Conservation (phyloP, 2,888 invertebrate species). For the Pheosia tremula region DNA sequence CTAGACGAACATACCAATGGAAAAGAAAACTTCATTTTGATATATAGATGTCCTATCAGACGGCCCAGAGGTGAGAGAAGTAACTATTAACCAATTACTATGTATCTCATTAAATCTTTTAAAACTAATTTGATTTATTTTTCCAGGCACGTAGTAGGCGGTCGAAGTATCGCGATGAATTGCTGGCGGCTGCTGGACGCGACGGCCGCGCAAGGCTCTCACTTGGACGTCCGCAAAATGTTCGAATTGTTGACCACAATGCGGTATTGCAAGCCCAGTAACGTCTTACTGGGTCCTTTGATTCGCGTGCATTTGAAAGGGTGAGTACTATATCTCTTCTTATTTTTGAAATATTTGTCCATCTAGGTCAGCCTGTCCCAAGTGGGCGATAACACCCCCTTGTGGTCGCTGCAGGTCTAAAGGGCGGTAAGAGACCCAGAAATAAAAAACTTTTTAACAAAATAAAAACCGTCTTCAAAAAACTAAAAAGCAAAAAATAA, state of each 20-base stretch:
- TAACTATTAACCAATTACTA: too few species aligned
- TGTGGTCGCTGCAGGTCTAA: too few species aligned
- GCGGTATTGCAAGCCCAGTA: constrained; percentile 84
- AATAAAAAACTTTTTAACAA: too few species aligned
- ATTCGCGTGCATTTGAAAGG: constrained; percentile 84
- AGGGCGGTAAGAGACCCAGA: too few species aligned
- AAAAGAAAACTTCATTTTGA: not conserved
- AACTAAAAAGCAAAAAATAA: too few species aligned
- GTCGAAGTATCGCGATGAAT: constrained; percentile 81
- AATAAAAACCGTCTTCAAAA: too few species aligned
- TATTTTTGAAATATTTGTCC: too few species aligned
- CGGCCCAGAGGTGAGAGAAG: too few species aligned
- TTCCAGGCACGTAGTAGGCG: constrained; percentile 66
- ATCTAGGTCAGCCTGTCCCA: too few species aligned
- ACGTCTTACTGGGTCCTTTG: constrained; percentile 85
- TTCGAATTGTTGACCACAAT: constrained; percentile 77
- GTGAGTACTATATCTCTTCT: constrained; percentile 48
- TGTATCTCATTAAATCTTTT: too few species aligned
- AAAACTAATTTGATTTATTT: not conserved
- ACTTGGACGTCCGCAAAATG: constrained; percentile 71
- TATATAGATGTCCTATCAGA: not conserved
- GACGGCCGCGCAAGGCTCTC: constrained; percentile 66
- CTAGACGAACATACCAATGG: too few species aligned
- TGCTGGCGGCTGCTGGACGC: constrained; percentile 86
- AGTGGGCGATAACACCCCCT: too few species aligned